Conservation (phyloP, 1,140 invertebrate genomes). For the Meloidogyne hapla region DNA sequence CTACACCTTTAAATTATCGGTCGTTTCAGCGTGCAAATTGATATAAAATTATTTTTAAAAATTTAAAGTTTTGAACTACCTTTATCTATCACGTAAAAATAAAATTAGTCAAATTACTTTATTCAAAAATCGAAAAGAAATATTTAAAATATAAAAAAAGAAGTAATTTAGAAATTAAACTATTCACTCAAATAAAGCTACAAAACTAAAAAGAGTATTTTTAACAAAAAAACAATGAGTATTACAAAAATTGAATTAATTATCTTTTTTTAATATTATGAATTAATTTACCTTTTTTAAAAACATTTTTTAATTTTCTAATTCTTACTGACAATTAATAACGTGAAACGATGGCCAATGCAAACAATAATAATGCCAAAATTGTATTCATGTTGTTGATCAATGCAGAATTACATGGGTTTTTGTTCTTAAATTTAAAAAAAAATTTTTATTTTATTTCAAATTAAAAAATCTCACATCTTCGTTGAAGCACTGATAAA, state of each 20-base stretch:
- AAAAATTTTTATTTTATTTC: no score
- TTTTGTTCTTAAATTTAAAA: neutral
- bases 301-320: neutral
- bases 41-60: no score
- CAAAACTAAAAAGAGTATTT: no score
- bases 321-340: neutral
- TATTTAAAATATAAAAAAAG: no score
- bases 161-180: no score
- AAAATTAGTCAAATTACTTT: no score
- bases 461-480: neutral
- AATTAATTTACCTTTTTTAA: neutral
- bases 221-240: neutral
- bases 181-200: no score
- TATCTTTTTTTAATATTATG: neutral
- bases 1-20: no score
- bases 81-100: no score
- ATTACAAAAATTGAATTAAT: neutral
- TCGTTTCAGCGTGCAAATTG: no score
- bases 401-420: constrained; percentile 5
- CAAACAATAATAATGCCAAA: neutral
- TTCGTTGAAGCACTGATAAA: neutral
- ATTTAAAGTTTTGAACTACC: no score
- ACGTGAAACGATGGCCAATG: neutral
- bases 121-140: no score
- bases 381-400: neutral